Base-by-base conservation (phyloP, 2,797 vertebrate species). In the Kryptopterus vitreolus region DNA sequence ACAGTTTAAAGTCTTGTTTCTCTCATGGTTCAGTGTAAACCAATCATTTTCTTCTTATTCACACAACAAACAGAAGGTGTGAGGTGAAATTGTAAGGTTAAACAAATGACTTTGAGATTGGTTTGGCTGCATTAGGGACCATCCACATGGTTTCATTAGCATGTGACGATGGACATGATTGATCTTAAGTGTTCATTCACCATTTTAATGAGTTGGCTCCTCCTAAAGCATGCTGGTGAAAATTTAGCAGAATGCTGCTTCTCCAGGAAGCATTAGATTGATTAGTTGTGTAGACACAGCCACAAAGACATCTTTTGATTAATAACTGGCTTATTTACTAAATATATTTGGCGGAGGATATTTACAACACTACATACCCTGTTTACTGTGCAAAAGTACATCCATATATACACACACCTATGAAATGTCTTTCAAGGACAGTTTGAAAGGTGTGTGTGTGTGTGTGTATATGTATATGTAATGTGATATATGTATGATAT, bases 141-240 rank as follows among this genome's bases (percentile, higher is more conserved):
- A 43, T n/a, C 46, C 55, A 77, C 65, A 62, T 62, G 73, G 57
- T 9, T 26, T 77, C 55, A 76, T 81, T 76, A 76, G 57, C 73
- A 70, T 70, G 31, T 77, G 46, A 76, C 59, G 53, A 59, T 1
- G 31, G 13, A 35, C 11, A 33, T 81, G 15, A 81, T 62, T 76
- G 29, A 50, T 62, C 65, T 46, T 61, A 61, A 70, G 63, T 52
- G 58, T 58, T 68, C 63, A 76, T 11, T 48, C 26, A 52, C 29
- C 31, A 59, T 57, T 68, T 66, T 80, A 80, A 80, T 74, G 70
- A 80, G 50, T 66, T 70, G 38, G 68, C 33, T 50, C 35, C 43
- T 52, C 52, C 31, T 3, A 22, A 71, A 52, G 65, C 10, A 78
- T 57, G 52, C 50, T 52, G 24, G 26, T n/a, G 48, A 33, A 4